These are phyloP conservation scores for Cybosia mesomella DNA, from an alignment of 2,888 invertebrate species.

Conservation along the genomic window DNA sequence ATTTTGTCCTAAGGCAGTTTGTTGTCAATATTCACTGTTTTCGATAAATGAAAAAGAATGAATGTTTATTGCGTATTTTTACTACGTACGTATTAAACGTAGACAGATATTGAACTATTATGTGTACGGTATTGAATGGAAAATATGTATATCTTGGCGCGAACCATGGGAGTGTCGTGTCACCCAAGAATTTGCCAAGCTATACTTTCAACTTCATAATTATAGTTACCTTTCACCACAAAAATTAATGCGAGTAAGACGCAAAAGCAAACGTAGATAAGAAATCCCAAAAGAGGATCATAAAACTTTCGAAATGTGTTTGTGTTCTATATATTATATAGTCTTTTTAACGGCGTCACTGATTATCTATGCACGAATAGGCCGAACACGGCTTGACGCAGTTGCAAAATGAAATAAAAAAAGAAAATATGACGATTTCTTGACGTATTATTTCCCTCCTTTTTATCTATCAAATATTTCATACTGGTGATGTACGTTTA, in stretches of 20 bases:
- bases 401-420: background rate
- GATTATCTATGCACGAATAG: slow-evolving; percentile 34
- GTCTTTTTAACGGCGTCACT: background rate
- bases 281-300: slow-evolving; percentile 53
- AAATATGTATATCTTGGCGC: too few species aligned
- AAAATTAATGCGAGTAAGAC: slow-evolving; percentile 13
- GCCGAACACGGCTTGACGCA: slow-evolving; percentile 25
- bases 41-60: background rate
- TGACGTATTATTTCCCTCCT: background rate
- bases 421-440: background rate
- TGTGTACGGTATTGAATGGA: too few species aligned
- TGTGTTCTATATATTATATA: slow-evolving; percentile 12
- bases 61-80: too few species aligned
- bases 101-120: too few species aligned
- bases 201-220: too few species aligned
- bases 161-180: too few species aligned
- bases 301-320: slow-evolving; percentile 43
- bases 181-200: too few species aligned
- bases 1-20: background rate
- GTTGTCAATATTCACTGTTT: background rate
- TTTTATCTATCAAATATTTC: slow-evolving; percentile 3
- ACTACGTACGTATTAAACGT: too few species aligned
- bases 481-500: background rate
- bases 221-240: too few species aligned
- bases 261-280: slow-evolving; percentile 41